Evolutionary conservation across 2,888 invertebrate genomes (phyloP), one percentile per base, ranked within the genome.

Genomic region (Papilio demoleus): DNA sequence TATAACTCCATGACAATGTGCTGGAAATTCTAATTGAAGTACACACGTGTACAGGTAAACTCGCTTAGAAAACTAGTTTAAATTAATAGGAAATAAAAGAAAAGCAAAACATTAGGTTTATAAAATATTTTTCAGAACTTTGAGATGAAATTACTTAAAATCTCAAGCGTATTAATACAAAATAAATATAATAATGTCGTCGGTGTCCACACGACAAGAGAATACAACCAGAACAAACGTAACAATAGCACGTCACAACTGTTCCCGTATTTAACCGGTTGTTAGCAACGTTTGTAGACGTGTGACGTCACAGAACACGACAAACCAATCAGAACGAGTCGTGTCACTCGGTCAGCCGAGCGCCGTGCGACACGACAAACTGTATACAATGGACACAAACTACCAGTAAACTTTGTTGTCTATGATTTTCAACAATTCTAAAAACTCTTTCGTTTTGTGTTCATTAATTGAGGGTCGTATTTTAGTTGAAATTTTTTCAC

Each of bases 231-330:
- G 14, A 14, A 27, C 50, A 27, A 53, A 53, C 27, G 5, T 27
- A 50, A 50, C 53, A 53, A 53, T 47, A 9, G 2, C 22, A 47
- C 47, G 17, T 45, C 45, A 45, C n/a, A 45, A 45, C 22, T 50
- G 27, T 27, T 24, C n/a, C 8, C 50, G 6, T 27, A 27, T 24
- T 53, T 53, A 14, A 53, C 24, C 9, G 27, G 6, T 50, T 27
- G 6, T 50, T 27, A 27, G 24, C 24, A 19, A 22, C 14, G 50
- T 50, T 1, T 14, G 50, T 24, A 27, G 24, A 27, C 47, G 38
- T 38, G 38, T 38, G 38, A 38, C 38, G 38, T 47, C 27, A 27
- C 4, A 5, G 8, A 24, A n/a, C 17, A 14, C 14, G 12, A 53
- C 53, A 27, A 53, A 53, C 27, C 27, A 53, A 53, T 27, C 53